These are phyloP conservation scores for Platysteira castanea DNA, from an alignment of 2,113 vertebrate genomes.

Conservation along the genomic window DNA sequence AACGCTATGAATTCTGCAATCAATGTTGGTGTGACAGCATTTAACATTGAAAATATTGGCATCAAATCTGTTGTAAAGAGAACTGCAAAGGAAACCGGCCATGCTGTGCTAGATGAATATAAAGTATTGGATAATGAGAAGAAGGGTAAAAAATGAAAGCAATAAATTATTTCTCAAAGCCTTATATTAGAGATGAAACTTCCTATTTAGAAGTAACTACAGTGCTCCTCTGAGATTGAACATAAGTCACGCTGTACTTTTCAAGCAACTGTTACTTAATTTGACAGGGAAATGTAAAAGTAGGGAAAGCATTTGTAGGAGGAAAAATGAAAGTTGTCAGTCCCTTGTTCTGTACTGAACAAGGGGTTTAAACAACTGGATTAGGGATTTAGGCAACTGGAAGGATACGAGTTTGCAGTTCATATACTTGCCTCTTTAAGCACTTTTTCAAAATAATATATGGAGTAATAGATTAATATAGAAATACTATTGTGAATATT, in stretches of 20 bases:
- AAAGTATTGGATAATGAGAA: conserved; percentile 73
- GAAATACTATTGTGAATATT: conserved; percentile 49
- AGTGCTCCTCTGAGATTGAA: background rate
- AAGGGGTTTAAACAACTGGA: background rate
- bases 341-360: background rate
- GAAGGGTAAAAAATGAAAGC: conserved; percentile 54
- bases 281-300: background rate
- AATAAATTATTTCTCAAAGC: conserved; percentile 25
- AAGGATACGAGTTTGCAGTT: background rate
- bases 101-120: conserved; percentile 90
- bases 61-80: conserved; percentile 92
- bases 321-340: background rate
- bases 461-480: background rate
- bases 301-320: background rate
- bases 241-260: conserved; percentile 29
- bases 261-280: conserved; percentile 17
- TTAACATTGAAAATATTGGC: conserved; percentile 94
- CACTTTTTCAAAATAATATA: conserved; percentile 20
- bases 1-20: conserved; percentile 90
- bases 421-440: background rate
- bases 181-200: conserved; percentile 43
- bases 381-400: background rate
- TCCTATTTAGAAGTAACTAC: conserved; percentile 18
- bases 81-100: conserved; percentile 89
- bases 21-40: conserved; percentile 90